Evolutionary conservation across 2,113 vertebrate species (phyloP).

Genomic region (Salvelinus namaycush): DNA sequence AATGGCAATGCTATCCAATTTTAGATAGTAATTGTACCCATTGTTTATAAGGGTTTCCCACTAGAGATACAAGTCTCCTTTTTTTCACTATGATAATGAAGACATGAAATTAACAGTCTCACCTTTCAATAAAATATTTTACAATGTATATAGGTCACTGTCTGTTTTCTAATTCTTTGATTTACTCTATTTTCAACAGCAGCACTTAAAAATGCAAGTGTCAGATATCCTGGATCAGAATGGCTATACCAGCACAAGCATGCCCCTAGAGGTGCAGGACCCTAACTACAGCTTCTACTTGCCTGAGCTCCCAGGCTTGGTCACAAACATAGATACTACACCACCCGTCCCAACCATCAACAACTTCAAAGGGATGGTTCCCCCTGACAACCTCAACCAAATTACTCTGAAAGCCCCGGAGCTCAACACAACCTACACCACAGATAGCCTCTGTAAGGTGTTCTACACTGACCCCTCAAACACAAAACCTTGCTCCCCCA

Average conservation of each 20-base stretch:
- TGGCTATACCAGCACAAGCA: conserved; percentile 54
- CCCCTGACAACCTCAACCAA: conserved; percentile 70
- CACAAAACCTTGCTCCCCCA: conserved; percentile 9
- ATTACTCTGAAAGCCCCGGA: conserved; percentile 62
- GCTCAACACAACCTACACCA: conserved; percentile 24
- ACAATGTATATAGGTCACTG: background rate
- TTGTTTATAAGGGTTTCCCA: background rate
- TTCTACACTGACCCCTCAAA: conserved; percentile 73
- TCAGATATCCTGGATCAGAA: conserved; percentile 69
- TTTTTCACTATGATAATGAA: conserved; percentile 3
- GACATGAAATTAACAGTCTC: too few relatives aligned
- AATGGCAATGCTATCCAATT: conserved; percentile 26
- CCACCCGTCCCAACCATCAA: conserved; percentile 63
- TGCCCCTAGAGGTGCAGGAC: conserved; percentile 60
- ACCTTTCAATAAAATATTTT: too few relatives aligned
- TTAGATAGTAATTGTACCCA: conserved; percentile 5
- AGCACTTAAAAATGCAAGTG: conserved; percentile 80
- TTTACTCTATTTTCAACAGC: background rate
- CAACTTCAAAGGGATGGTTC: conserved; percentile 42
- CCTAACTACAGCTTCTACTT: conserved; percentile 64
- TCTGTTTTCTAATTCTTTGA: conserved; percentile 27
- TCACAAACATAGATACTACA: conserved; percentile 61
- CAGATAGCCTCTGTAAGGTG: conserved; percentile 60
- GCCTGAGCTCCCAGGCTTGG: conserved; percentile 37
- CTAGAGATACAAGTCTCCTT: background rate